Conservation (phyloP, 1,140 invertebrate species). For the Monochamus saltuarius region DNA sequence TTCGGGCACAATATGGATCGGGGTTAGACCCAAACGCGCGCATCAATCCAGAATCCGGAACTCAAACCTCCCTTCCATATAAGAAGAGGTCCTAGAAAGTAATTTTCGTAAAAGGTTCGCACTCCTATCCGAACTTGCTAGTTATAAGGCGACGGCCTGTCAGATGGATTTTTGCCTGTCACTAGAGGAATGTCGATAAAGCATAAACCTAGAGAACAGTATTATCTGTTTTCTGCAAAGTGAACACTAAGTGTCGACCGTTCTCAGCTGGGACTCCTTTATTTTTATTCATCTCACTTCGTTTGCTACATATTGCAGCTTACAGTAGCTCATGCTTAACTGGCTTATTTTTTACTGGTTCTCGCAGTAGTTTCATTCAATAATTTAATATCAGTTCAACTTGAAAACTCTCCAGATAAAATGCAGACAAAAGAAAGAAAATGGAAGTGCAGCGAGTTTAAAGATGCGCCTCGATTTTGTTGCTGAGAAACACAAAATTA, state of each 20-base stretch:
- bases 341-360: too few relatives aligned
- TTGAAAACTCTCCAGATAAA: too few relatives aligned
- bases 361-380: too few relatives aligned
- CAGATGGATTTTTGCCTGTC: slow-evolving; percentile 34
- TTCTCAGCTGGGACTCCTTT: slow-evolving; percentile 18
- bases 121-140: slow-evolving; percentile 25
- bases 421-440: too few relatives aligned
- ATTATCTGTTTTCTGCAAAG: slow-evolving; percentile 38
- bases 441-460: too few relatives aligned
- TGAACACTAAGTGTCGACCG: slow-evolving; percentile 31
- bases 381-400: too few relatives aligned
- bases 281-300: slow-evolving; percentile 24
- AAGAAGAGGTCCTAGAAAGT: slow-evolving; percentile 27
- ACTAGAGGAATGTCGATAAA: slow-evolving; percentile 34
- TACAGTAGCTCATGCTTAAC: too few relatives aligned
- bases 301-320: slow-evolving; percentile 6
- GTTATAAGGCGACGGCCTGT: slow-evolving; percentile 35
- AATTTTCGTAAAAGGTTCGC: slow-evolving; percentile 37
- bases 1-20: slow-evolving; percentile 5
- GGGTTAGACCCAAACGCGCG: slow-evolving; percentile 16
- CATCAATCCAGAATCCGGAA: slow-evolving; percentile 22
- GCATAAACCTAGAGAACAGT: slow-evolving; percentile 32
- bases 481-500: too few relatives aligned
- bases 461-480: too few relatives aligned
- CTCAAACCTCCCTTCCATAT: slow-evolving; percentile 19